These are phyloP conservation scores for Melanaphis sacchari DNA, from an alignment of 1,140 invertebrate genomes.

Conservation along the genomic window DNA sequence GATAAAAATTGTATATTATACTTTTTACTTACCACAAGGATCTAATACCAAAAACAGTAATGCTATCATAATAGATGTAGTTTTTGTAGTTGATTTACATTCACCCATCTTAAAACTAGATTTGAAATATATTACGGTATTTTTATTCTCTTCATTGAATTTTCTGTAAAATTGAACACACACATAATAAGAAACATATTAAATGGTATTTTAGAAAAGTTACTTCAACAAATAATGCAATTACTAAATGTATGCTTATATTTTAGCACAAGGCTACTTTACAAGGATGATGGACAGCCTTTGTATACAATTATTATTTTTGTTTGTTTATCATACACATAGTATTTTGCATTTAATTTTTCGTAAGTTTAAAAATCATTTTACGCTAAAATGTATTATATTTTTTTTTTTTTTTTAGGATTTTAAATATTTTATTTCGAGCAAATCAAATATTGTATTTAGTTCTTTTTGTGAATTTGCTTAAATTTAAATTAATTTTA, in stretches of 20 bases:
- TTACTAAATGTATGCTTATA: neutral
- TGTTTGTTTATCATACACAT: neutral
- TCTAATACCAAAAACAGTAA: neutral
- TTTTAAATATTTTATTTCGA: neutral
- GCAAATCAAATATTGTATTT: neutral
- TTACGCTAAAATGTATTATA: neutral
- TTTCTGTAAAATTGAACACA: neutral
- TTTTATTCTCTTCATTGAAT: slow-evolving; percentile 26
- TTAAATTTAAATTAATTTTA: neutral
- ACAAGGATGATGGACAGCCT: too few relatives aligned
- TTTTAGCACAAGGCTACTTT: too few relatives aligned
- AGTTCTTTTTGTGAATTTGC: neutral
- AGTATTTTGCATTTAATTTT: neutral
- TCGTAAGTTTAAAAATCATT: neutral
- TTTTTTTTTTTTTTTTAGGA: neutral
- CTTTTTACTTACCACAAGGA: slow-evolving; percentile 36
- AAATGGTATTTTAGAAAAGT: neutral
- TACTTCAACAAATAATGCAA: neutral
- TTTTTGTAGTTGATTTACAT: neutral
- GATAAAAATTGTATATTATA: neutral
- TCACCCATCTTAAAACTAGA: neutral
- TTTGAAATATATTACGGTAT: neutral
- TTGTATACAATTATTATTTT: neutral
- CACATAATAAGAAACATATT: slow-evolving; percentile 5
- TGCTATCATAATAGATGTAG: neutral